Conservation (phyloP, 2,113 vertebrate species). For the Anser cygnoides region DNA sequence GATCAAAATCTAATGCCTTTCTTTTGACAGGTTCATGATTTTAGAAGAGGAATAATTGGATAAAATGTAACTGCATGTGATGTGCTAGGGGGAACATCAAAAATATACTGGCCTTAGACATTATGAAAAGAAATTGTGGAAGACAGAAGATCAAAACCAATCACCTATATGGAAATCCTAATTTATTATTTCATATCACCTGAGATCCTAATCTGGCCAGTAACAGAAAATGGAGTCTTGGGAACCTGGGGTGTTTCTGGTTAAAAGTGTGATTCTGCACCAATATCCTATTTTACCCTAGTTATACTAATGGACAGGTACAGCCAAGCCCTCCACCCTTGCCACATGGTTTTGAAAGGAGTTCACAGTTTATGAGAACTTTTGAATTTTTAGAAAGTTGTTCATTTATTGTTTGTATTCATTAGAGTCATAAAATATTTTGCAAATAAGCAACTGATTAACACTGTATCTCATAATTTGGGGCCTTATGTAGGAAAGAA, state of each 20-base stretch:
- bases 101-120: neutral
- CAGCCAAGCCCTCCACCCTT: fast-evolving
- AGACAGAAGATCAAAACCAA: neutral
- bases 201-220: neutral
- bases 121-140: neutral
- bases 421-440: neutral
- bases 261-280: neutral
- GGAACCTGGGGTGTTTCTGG: neutral
- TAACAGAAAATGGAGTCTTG: neutral
- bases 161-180: neutral
- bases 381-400: neutral
- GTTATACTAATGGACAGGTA: neutral
- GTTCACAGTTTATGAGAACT: neutral
- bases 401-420: neutral
- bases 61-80: neutral
- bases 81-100: neutral
- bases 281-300: neutral
- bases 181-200: neutral
- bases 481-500: neutral
- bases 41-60: neutral
- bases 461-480: neutral
- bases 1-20: neutral
- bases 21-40: neutral
- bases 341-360: neutral
- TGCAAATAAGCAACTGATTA: neutral